Evolutionary conservation across 2,113 vertebrate genomes (phyloP), one percentile per base, ranked within the genome.

Genomic region (Gambusia affinis): DNA sequence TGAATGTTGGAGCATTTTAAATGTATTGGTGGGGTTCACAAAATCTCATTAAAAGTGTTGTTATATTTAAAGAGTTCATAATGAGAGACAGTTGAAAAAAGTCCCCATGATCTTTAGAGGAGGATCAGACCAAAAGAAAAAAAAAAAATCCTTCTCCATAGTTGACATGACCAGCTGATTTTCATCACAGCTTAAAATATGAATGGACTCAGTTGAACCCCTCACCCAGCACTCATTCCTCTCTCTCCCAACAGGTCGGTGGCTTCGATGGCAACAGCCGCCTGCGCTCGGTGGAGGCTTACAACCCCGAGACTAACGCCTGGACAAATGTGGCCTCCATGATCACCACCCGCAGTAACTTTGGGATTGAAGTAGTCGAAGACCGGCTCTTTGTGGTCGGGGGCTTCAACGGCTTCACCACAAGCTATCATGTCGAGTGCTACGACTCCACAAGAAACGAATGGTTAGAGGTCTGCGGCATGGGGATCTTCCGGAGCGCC

Each of bases 301-400:
- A 94, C 57, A 79, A 92, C 12, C 90, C 95, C 0, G 62, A 65
- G 19, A 94, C 90, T 1, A 90, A 95, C 61, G 91, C 92, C 51
- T 98, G 97, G 97, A 92, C 73, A 0, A n/a, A 79, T 0, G 91
- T 96, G 2, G 76, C 95, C 10, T 85, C 95, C 1, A 97, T 98
- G 97, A 1, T n/a, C 1, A 80, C 7, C 69, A 87, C 94, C 29
- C 95, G 96, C 47, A 96, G 96, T 0, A 96, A 96, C 90, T 98
- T 97, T 17, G 96, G 97, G 76, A 95, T 97, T 0, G 96, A 86
- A 44, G 93, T 97, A 6, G 90, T 97, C 0, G 94, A 93, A 0
- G n/a, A 85, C 8, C 69, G 11, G 0, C 35, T 95, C 44, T 90
- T 86, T 47, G 91, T 67, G 7, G 84, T 89, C 0, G 92, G 91